These are phyloP conservation scores for Torymus aiolomorphi DNA, from an alignment of 2,888 invertebrate genomes.

Conservation along the genomic window DNA sequence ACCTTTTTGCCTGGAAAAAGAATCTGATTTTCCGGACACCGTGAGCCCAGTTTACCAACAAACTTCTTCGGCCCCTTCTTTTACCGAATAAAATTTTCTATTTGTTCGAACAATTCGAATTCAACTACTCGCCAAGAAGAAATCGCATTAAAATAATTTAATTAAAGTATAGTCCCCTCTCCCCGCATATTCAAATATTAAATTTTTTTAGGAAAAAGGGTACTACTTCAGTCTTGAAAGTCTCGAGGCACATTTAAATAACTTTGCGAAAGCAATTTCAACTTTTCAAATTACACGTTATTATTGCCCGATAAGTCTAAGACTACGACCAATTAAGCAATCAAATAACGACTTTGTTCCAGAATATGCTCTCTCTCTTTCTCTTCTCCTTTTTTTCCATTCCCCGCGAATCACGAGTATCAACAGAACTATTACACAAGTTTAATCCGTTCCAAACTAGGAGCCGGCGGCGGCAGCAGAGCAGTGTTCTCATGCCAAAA, in stretches of 20 bases:
- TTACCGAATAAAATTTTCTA: too few relatives aligned
- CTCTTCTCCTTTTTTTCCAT: not conserved
- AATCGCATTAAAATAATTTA: too few relatives aligned
- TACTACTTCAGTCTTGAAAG: not conserved
- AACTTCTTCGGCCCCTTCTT: too few relatives aligned
- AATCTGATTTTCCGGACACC: too few relatives aligned
- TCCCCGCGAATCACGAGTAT: not conserved
- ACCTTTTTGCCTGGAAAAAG: not conserved
- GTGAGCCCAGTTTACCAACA: too few relatives aligned
- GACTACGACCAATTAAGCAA: slow-evolving; percentile 38
- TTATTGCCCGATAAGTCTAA: slow-evolving; percentile 22
- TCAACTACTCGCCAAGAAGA: too few relatives aligned
- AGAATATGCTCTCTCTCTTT: not conserved
- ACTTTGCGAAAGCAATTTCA: slow-evolving; percentile 31
- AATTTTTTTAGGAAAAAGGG: too few relatives aligned
- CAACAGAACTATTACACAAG: not conserved
- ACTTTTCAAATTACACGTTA: slow-evolving; percentile 47
- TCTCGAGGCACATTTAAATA: slow-evolving; percentile 16
- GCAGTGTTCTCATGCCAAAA: not conserved
- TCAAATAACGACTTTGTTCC: slow-evolving; percentile 9
- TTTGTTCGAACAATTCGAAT: too few relatives aligned
- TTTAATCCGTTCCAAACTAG: too few relatives aligned
- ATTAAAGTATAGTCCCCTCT: too few relatives aligned
- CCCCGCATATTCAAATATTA: too few relatives aligned
- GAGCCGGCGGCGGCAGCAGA: too few relatives aligned